Percentiles rank a stretch among this genome's conserved stretches.
These are phyloP conservation scores for Labroides dimidiatus DNA, from an alignment of 2,797 vertebrate genomes.

Conservation along the genomic window DNA sequence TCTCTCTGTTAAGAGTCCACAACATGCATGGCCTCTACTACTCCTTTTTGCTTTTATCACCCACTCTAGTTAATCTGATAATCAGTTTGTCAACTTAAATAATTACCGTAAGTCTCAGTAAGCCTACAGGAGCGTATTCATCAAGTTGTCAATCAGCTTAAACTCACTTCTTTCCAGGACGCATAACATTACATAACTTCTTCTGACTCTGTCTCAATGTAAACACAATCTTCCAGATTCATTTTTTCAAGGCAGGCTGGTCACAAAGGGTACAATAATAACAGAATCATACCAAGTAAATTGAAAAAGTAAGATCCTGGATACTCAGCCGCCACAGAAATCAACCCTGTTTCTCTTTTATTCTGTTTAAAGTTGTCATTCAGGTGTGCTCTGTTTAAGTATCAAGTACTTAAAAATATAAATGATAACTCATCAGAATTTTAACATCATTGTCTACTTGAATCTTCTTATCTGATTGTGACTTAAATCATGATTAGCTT, in stretches of 20 bases:
- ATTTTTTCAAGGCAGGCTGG: no score
- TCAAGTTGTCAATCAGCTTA: slow-evolving; percentile 40
- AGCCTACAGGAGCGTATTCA: slow-evolving; percentile 28
- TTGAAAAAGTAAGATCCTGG: no score
- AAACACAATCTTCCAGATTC: neutral
- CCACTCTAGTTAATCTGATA: slow-evolving; percentile 24
- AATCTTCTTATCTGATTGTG: no score
- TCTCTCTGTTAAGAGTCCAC: slow-evolving; percentile 28
- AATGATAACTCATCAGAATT: no score
- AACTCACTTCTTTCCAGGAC: slow-evolving; percentile 24
- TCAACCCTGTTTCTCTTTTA: no score
- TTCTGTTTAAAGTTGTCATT: no score
- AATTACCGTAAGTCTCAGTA: slow-evolving; percentile 33
- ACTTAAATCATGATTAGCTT: neutral
- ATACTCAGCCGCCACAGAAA: no score
- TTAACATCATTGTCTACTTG: no score
- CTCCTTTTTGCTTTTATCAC: fast-evolving
- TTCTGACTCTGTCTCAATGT: slow-evolving; percentile 10
- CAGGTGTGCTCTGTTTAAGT: no score
- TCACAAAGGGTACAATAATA: no score
- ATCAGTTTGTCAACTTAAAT: slow-evolving; percentile 14
- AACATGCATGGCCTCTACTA: neutral
- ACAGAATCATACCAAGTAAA: no score
- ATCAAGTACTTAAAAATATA: no score
- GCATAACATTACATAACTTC: slow-evolving; percentile 19